Evolutionary conservation across 2,113 vertebrate species (phyloP).

Genomic region (Amphiprion ocellaris): DNA sequence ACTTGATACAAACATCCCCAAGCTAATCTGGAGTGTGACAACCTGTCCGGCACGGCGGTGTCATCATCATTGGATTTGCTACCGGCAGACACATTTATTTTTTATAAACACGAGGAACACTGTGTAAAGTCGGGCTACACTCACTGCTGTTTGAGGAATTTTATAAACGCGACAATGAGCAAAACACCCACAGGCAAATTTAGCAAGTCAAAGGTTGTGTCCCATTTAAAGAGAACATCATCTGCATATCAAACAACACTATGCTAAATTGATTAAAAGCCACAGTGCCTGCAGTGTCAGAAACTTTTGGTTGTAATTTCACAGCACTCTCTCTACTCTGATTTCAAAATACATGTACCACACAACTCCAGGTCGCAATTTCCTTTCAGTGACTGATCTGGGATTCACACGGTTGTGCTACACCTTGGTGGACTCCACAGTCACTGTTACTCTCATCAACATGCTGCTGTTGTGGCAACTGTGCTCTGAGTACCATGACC

Average conservation of each 20-base stretch:
- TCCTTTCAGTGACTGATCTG: slow-evolving; percentile 3
- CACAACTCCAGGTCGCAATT: neutral
- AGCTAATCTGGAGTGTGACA: slow-evolving; percentile 17
- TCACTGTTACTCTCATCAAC: slow-evolving; percentile 23
- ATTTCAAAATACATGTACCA: slow-evolving; percentile 27
- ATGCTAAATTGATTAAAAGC: slow-evolving; percentile 32
- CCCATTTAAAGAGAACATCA: slow-evolving; percentile 37
- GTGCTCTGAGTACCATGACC: slow-evolving; percentile 10
- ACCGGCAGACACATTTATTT: neutral
- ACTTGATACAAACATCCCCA: slow-evolving; percentile 19
- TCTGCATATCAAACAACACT: slow-evolving; percentile 34
- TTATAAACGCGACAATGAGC: slow-evolving; percentile 13
- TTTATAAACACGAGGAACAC: slow-evolving; percentile 27
- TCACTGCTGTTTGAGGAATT: slow-evolving; percentile 34
- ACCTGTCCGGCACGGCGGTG: slow-evolving; percentile 7
- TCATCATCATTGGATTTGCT: slow-evolving; percentile 24
- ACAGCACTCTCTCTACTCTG: neutral
- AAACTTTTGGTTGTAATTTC: neutral
- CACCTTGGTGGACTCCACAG: slow-evolving; percentile 7
- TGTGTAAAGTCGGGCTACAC: neutral
- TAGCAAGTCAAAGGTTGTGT: slow-evolving; percentile 16
- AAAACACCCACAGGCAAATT: slow-evolving; percentile 31
- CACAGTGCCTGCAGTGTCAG: neutral
- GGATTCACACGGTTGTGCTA: neutral
- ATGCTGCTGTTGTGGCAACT: slow-evolving; percentile 22